Conservation (phyloP, 2,113 vertebrate genomes). For the Sterna hirundo region DNA sequence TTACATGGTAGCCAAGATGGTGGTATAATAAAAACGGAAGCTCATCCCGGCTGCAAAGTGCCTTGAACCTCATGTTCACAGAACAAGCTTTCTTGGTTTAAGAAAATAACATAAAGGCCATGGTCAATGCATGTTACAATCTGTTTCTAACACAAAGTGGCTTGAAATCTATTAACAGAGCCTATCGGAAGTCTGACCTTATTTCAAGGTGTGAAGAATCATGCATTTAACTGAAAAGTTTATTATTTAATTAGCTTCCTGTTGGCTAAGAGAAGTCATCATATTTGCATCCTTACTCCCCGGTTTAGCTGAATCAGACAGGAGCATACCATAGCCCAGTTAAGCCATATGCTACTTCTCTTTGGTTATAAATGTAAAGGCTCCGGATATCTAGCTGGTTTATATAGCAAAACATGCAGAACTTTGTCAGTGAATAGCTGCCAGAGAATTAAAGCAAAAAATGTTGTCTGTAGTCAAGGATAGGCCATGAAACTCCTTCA, state of each 20-base stretch:
- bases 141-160: neutral
- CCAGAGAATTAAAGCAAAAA: neutral
- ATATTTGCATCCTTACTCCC: neutral
- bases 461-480: neutral
- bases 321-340: neutral
- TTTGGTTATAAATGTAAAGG: neutral
- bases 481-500: neutral
- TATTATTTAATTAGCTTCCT: neutral
- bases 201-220: neutral
- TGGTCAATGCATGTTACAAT: neutral
- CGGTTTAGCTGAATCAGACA: neutral
- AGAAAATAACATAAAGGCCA: neutral
- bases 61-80: neutral
- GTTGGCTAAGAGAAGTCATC: neutral
- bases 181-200: neutral
- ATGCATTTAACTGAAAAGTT: neutral
- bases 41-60: neutral
- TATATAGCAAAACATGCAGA: neutral
- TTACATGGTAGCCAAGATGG: neutral
- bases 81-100: neutral
- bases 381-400: neutral
- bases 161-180: neutral
- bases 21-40: neutral
- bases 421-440: neutral
- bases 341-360: neutral